Evolutionary conservation across 2,888 invertebrate genomes (phyloP).

Genomic region (Rhimphoctona megacephalus): DNA sequence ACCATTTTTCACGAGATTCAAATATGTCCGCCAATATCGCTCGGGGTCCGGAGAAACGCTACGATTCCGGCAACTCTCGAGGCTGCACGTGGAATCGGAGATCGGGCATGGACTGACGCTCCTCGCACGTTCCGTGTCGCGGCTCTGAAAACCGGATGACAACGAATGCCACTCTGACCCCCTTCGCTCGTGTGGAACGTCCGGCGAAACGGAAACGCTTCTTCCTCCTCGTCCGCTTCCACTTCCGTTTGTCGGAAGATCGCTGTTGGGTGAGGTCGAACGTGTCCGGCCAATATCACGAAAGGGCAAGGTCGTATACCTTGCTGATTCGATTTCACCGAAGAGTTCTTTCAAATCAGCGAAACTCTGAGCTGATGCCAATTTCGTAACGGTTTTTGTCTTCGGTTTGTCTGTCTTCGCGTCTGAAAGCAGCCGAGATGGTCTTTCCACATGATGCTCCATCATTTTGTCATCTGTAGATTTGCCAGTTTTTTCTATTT

Average conservation of each 20-base stretch:
- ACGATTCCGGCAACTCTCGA: conserved; percentile 90
- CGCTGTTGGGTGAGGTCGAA: conserved; percentile 86
- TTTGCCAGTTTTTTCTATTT: conserved; percentile 86
- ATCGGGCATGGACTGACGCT: conserved; percentile 83
- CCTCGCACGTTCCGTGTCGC: conserved; percentile 79
- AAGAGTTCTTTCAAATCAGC: conserved; percentile 93
- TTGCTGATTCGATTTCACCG: conserved; percentile 89
- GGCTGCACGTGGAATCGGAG: conserved; percentile 86
- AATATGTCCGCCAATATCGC: conserved; percentile 89
- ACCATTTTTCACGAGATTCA: conserved; percentile 90
- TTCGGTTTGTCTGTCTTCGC: conserved; percentile 68
- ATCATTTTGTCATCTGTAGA: conserved; percentile 81
- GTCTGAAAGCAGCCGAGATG: conserved; percentile 69
- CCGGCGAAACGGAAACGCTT: conserved; percentile 79
- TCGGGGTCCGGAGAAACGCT: conserved; percentile 91
- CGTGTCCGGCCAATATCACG: conserved; percentile 70
- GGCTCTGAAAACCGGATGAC: conserved; percentile 74
- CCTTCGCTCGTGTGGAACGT: conserved; percentile 80
- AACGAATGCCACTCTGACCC: conserved; percentile 48
- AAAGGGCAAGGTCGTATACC: conserved; percentile 86
- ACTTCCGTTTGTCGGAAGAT: conserved; percentile 72
- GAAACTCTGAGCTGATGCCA: conserved; percentile 89
- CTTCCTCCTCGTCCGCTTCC: conserved; percentile 73
- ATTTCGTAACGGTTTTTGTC: conserved; percentile 75
- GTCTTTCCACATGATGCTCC: conserved; percentile 2